Percentiles rank a stretch among this genome's conserved stretches.
These are phyloP conservation scores for Halcyon malimbica DNA, from an alignment of 2,113 vertebrate genomes.

Conservation along the genomic window DNA sequence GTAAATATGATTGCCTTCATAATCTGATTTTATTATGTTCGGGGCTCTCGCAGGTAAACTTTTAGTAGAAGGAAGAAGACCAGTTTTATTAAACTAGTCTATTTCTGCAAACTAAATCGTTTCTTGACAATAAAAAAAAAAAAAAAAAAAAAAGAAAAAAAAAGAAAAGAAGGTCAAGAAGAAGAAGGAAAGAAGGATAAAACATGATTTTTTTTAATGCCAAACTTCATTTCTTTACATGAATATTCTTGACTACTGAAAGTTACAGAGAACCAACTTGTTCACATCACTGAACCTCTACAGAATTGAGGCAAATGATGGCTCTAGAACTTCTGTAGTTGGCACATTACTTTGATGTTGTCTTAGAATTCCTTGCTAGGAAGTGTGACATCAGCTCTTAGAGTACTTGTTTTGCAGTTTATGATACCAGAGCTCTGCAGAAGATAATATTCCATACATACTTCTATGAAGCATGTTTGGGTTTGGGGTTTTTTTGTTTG, in stretches of 20 bases:
- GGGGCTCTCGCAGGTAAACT: slow-evolving; percentile 94
- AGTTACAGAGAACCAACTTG: neutral
- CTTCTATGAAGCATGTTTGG: too few species aligned
- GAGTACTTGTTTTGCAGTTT: neutral
- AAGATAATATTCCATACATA: neutral
- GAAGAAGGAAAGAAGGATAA: slow-evolving; percentile 16
- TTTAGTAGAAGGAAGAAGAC: slow-evolving; percentile 85
- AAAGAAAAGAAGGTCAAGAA: neutral
- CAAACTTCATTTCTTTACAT: neutral
- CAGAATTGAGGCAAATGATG: rapidly evolving
- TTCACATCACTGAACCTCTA: neutral
- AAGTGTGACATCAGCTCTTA: neutral
- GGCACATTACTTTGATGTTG: neutral
- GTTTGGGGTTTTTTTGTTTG: too few species aligned
- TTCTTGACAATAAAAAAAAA: slow-evolving; percentile 57
- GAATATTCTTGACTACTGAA: neutral
- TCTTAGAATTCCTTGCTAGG: neutral
- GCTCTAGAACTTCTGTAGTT: neutral
- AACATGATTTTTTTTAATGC: neutral
- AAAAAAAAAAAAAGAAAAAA: neutral
- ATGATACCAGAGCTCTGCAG: neutral
- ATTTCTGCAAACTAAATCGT: slow-evolving; percentile 74
- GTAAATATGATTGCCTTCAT: slow-evolving; percentile 96
- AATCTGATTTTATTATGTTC: slow-evolving; percentile 98
- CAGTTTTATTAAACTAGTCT: slow-evolving; percentile 91